phyloP scores from a whole-genome alignment of 1,140 invertebrate species.

The Macrostomum lignano region DNA sequence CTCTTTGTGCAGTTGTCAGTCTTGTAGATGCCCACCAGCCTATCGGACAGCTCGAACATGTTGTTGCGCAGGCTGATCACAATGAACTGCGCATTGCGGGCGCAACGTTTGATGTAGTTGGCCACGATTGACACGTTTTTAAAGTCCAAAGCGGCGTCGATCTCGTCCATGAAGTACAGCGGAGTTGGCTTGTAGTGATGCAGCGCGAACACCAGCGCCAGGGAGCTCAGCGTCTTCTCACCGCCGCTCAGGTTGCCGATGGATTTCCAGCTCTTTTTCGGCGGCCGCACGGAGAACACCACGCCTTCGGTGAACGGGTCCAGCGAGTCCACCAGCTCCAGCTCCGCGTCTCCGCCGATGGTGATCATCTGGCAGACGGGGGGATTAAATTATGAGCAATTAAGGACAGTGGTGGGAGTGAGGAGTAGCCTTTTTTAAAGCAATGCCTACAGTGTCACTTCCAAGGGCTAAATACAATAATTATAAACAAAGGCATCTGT shows the following conservation, averaged over 20 bases:
- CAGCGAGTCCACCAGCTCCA: slow-evolving; percentile 69
- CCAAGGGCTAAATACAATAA: too few relatives aligned
- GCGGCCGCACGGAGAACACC: slow-evolving; percentile 76
- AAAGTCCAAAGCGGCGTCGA: slow-evolving; percentile 89
- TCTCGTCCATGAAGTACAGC: slow-evolving; percentile 96
- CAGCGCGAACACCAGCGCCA: slow-evolving; percentile 80
- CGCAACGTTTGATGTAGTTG: slow-evolving; percentile 83
- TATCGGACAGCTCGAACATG: slow-evolving; percentile 81
- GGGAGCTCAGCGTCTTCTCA: slow-evolving; percentile 82
- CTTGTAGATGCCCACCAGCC: slow-evolving; percentile 78
- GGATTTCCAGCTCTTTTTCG: slow-evolving; percentile 93
- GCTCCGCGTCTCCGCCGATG: slow-evolving; percentile 70
- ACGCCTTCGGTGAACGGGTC: slow-evolving; percentile 88
- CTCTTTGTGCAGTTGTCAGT: slow-evolving; percentile 57
- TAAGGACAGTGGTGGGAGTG: too few relatives aligned
- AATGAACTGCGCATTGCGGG: slow-evolving; percentile 90
- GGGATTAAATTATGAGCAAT: too few relatives aligned
- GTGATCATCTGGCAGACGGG: too few relatives aligned
- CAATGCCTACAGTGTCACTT: too few relatives aligned
- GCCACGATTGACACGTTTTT: slow-evolving; percentile 97
- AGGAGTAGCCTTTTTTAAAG: too few relatives aligned
- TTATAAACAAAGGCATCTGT: too few relatives aligned
- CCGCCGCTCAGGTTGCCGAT: slow-evolving; percentile 92
- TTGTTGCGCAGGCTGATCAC: slow-evolving; percentile 82
- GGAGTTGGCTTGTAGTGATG: slow-evolving; percentile 95